Percentiles rank a stretch among this genome's conserved stretches.
Conservation (phyloP, 2,888 invertebrate species). For the Amphipoea lucens region DNA sequence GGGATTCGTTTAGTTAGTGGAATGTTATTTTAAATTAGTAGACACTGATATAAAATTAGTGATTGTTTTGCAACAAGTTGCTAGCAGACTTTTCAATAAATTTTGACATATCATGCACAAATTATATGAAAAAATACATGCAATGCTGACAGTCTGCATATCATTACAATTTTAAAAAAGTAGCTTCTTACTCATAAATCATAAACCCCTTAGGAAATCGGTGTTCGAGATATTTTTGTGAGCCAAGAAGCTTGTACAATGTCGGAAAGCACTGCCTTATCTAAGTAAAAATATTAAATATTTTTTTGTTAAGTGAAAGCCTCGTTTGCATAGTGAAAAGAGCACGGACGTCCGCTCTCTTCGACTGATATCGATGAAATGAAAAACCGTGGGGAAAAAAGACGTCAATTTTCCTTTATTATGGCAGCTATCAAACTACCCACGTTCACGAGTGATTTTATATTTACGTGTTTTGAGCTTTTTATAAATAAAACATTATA, state of each 20-base stretch:
- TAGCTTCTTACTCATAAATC: conserved; percentile 69
- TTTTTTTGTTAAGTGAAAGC: conserved; percentile 77
- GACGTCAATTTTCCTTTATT: conserved; percentile 69
- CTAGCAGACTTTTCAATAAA: conserved; percentile 68
- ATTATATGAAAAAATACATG: conserved; percentile 71
- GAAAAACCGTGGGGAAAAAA: conserved; percentile 68
- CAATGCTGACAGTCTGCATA: conserved; percentile 84
- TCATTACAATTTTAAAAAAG: conserved; percentile 78
- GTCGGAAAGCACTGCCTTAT: conserved; percentile 88
- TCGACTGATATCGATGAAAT: conserved; percentile 77
- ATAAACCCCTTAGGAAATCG: conserved; percentile 63
- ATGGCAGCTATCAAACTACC: conserved; percentile 78
- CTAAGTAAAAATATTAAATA: conserved; percentile 78
- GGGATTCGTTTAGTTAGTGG: conserved; percentile 66
- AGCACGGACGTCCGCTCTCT: conserved; percentile 76
- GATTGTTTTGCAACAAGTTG: conserved; percentile 66
- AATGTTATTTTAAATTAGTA: conserved; percentile 64
- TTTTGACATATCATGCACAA: conserved; percentile 88
- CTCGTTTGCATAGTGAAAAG: conserved; percentile 71
- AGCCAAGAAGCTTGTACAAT: conserved; percentile 82
- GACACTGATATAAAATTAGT: conserved; percentile 66
- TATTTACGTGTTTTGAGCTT: conserved; percentile 83
- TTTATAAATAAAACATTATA: conserved; percentile 81
- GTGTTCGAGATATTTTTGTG: conserved; percentile 71
- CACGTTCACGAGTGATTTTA: conserved; percentile 75